These are phyloP conservation scores for Poicephalus gulielmi DNA, from an alignment of 2,113 vertebrate genomes.

Conservation along the genomic window DNA sequence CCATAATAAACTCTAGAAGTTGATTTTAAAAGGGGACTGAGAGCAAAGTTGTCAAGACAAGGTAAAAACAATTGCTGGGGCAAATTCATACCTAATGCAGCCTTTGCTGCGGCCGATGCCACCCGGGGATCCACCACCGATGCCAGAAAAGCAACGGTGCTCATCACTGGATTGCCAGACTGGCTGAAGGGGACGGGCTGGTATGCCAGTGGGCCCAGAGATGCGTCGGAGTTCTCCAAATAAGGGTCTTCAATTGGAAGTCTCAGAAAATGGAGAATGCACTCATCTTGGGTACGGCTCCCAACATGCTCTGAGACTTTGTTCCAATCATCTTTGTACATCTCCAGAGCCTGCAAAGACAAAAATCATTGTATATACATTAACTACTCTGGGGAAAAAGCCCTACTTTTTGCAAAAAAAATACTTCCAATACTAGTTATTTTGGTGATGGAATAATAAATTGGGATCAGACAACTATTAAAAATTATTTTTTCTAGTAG, in stretches of 20 bases:
- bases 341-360: constrained; percentile 87
- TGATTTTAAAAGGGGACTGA: not conserved
- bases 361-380: accelerated
- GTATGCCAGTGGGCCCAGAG: constrained; percentile 91
- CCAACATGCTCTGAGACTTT: constrained; percentile 97
- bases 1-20: not conserved
- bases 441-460: not conserved
- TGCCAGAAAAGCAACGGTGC: constrained; percentile 95
- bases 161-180: constrained; percentile 97
- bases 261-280: constrained; percentile 94
- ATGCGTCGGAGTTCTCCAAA: constrained; percentile 88
- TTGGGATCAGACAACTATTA: accelerated
- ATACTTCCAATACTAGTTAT: accelerated
- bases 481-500: not conserved
- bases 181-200: constrained; percentile 98
- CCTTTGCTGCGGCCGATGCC: constrained; percentile 92
- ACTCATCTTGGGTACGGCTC: constrained; percentile 96
- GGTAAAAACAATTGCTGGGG: accelerated
- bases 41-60: too few species aligned
- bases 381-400: accelerated
- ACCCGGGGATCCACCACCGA: constrained; percentile 96
- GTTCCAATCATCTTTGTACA: constrained; percentile 99
- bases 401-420: accelerated
- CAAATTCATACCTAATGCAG: constrained; percentile 84
- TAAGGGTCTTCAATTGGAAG: constrained; percentile 97